phyloP scores from a whole-genome alignment of 2,888 invertebrate genomes.

The Willowsia nigromaculata region DNA sequence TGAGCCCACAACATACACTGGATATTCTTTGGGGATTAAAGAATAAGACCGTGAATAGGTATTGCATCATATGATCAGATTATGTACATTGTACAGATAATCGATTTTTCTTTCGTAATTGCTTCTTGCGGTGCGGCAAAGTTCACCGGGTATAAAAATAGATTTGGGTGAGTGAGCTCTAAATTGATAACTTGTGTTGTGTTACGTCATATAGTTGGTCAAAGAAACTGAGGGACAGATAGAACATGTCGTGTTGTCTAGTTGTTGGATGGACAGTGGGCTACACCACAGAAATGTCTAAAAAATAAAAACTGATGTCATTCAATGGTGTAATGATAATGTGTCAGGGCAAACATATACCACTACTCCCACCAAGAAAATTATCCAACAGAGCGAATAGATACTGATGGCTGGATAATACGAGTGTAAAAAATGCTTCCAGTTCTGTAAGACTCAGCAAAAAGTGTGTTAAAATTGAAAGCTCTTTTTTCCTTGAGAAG shows the following conservation, averaged over 20 bases:
- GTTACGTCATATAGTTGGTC: background rate
- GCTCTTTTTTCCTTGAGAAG: no score
- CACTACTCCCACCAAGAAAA: no score
- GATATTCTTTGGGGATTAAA: background rate
- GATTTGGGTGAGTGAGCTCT: background rate
- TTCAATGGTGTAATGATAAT: no score
- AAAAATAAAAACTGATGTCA: conserved; percentile 44
- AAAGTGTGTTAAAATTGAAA: no score
- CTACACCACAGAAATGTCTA: conserved; percentile 9
- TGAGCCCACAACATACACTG: background rate
- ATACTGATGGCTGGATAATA: no score
- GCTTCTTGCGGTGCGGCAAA: background rate
- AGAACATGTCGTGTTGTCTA: background rate
- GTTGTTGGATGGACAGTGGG: conserved; percentile 1
- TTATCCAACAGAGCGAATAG: no score
- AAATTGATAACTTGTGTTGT: background rate
- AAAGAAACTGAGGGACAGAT: background rate
- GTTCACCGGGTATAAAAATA: conserved; percentile 31
- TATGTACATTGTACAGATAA: background rate
- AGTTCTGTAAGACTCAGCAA: no score
- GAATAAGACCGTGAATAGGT: background rate
- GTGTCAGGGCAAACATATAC: no score
- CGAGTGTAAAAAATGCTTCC: no score
- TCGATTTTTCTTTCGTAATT: background rate
- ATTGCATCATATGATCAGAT: background rate